A percentile compares a stretch with the other conserved stretches of the same genome.
Evolutionary conservation across 2,888 invertebrate species (phyloP).

Genomic region (Callyntrura guangdongensis): DNA sequence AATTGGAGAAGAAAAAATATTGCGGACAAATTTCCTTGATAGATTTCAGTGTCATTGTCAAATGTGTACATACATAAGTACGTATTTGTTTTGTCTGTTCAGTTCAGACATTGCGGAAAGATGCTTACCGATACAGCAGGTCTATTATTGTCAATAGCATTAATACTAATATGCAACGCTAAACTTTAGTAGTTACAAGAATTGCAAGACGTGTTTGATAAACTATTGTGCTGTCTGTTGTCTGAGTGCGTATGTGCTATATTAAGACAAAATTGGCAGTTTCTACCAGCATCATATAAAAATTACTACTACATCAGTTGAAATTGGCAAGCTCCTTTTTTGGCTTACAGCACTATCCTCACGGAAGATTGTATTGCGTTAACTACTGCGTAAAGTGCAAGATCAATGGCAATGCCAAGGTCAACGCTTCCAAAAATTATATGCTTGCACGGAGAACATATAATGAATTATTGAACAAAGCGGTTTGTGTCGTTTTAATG

Average conservation of each 20-base stretch:
- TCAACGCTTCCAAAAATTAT: slow-evolving; percentile 58
- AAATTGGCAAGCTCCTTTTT: slow-evolving; percentile 47
- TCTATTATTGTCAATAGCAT: no score
- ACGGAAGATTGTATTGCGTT: slow-evolving; percentile 43
- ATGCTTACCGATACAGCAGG: no score
- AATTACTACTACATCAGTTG: neutral
- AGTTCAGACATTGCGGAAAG: no score
- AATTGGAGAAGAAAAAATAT: slow-evolving; percentile 3
- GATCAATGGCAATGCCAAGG: slow-evolving; percentile 78
- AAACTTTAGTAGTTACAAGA: neutral
- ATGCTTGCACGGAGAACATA: slow-evolving; percentile 29
- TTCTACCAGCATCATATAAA: neutral
- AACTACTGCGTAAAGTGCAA: slow-evolving; percentile 41
- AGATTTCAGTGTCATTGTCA: slow-evolving; percentile 22
- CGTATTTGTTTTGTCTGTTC: neutral
- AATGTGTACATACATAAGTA: neutral
- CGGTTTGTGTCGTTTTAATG: slow-evolving; percentile 42
- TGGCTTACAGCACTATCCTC: slow-evolving; percentile 23
- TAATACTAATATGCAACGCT: neutral
- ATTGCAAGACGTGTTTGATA: neutral
- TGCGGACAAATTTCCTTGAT: neutral
- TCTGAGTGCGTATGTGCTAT: neutral
- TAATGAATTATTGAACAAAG: slow-evolving; percentile 41
- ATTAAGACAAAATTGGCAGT: neutral
- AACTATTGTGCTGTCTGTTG: neutral